Evolutionary conservation across 2,888 invertebrate species (phyloP), one percentile per base, ranked within the genome.

Genomic region (Philaethria dido): DNA sequence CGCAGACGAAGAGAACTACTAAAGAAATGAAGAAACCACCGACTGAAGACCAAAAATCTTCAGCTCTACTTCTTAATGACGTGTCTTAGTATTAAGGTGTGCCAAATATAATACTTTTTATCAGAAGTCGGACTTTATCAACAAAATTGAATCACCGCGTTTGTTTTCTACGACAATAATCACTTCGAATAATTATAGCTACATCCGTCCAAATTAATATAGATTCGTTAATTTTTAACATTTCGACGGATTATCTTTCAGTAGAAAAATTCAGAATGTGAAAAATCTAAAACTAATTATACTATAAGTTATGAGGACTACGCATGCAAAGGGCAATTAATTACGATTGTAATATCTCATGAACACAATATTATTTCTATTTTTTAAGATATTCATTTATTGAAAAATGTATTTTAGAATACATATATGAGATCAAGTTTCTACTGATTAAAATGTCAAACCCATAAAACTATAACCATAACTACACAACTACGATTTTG

Each of bases 1-100:
- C 87, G 5, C 87, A 87, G 69, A 90, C 88, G 1, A 92, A 88
- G 69, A 83, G 81, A 42, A 80, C 78, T 8, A 80, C 82, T 0
- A 85, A 87, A 70, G 84, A 85, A 68, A 66, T 82, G 13, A 84
- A 85, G 67, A 82, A 86, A 59, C 69, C 79, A 1, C 80, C 85
- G 0, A 82, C 79, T 47, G 74, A 76, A 13, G 90, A 89, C 63
- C 84, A 75, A 57, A 81, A 81, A 4, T 85, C 87, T 1, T 83
- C 85, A 1, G 80, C 84, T 3, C 77, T 84, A 3, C 84, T 92
- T 20, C 78, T 89, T 2, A 83, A 82, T 66, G 78, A 88, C 64
- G 75, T 69, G n/a, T 75, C 81, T 36, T 79, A 76, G 61, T 42
- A 50, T 45, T 36, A 36, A 62, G 66, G 63, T 54, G 60, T 64